Evolutionary conservation across 2,797 vertebrate species (phyloP), one percentile per base, ranked within the genome.

Genomic region (Tolypeutes matacus): DNA sequence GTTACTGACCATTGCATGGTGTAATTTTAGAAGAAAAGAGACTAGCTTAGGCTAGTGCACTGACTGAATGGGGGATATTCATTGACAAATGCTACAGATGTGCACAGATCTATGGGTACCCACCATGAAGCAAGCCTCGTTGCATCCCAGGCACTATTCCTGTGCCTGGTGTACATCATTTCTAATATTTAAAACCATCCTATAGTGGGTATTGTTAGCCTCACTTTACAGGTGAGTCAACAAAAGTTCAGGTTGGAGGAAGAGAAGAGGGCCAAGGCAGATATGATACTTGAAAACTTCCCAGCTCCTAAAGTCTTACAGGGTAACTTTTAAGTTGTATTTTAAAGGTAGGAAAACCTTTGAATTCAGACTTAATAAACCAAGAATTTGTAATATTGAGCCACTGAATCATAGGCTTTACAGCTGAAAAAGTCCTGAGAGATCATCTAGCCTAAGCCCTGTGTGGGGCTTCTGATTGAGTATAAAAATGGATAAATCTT

Each of bases 401-500:
- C 89, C 84, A 93, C 34, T 73, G 88, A 96, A 80, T 96, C 86
- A 92, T 2, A 90, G 75, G 83, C 42, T 90, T 86, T 86, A 91
- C 42, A 91, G 77, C 46, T 77, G 76, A 95, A 51, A 94, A 94
- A 95, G 82, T 73, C 31, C 70, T 94, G 42, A 88, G 83, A 93
- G 72, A 95, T 78, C 31, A 77, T 29, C 60, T 86, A 89, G 49
- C 86, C 53, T 65, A 92, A 81, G 42, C 17, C 36, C 53, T 88
- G 97, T 91, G 73, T 36, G 58, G 20, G 42, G 11, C 56, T 96
- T 95, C 80, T 81, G 86, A 84, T 64, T 93, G 94, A 96, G 56
- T 82, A 96, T 91, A 95, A 96, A 94, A 89, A 8, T 82, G 51
- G 69, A 78, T 86, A 89, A 94, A 93, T 93, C 67, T 89, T 85